Evolutionary conservation across 2,888 invertebrate species (phyloP).

Genomic region (Heliconius ethilla): DNA sequence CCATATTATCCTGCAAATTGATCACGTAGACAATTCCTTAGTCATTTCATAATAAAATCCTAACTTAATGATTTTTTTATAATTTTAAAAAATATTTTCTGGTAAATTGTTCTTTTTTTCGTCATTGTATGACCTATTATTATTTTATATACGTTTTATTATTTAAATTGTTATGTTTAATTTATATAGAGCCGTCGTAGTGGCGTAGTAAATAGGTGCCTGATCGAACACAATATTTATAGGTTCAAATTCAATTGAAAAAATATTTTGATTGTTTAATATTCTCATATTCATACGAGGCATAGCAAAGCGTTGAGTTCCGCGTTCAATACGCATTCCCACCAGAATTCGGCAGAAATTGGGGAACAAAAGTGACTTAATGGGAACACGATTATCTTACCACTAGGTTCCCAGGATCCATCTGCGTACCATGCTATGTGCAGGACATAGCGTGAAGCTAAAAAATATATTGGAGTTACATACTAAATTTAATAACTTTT

Average conservation of each 20-base stretch:
- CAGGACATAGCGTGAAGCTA: too few relatives aligned
- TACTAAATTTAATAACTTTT: neutral
- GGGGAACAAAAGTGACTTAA: too few relatives aligned
- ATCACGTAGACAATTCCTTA: neutral
- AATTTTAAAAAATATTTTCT: neutral
- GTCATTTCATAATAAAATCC: neutral
- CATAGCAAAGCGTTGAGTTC: too few relatives aligned
- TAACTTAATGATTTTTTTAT: neutral
- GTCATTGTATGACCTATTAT: neutral
- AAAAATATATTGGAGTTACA: neutral
- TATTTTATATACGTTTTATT: neutral
- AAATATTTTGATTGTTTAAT: neutral
- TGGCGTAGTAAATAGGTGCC: neutral
- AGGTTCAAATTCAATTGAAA: neutral
- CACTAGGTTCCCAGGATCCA: too few relatives aligned
- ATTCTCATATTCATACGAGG: neutral
- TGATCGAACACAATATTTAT: neutral
- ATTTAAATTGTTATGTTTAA: neutral
- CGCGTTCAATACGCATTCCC: too few relatives aligned
- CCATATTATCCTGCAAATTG: neutral
- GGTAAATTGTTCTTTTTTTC: neutral
- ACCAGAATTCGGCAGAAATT: too few relatives aligned
- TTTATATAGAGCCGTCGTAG: too few relatives aligned
- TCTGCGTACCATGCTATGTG: too few relatives aligned
- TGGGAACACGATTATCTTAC: too few relatives aligned